Evolutionary conservation across 2,888 invertebrate species (phyloP).

Genomic region (Venusia cambrica): DNA sequence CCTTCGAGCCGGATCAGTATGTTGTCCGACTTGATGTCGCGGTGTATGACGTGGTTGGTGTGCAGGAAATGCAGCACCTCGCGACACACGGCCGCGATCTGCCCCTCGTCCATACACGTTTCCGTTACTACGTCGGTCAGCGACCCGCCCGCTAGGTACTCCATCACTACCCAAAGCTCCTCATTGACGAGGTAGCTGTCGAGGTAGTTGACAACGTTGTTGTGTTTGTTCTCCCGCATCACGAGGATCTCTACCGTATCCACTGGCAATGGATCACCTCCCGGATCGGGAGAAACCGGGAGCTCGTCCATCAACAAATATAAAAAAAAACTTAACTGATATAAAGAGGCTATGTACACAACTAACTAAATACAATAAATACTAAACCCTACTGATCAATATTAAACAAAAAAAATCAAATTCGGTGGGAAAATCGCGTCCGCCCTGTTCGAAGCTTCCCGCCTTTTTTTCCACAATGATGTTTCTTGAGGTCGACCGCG

Average conservation of each 20-base stretch:
- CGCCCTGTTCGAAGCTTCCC: too few species aligned
- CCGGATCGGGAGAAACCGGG: too few species aligned
- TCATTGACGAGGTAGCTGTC: constrained; percentile 98
- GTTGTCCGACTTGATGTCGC: constrained; percentile 99
- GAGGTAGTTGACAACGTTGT: constrained; percentile 99
- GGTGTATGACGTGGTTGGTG: constrained; percentile 97
- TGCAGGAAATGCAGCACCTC: constrained; percentile 99
- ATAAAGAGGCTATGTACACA: too few species aligned
- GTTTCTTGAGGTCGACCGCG: too few species aligned
- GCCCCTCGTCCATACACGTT: constrained; percentile 99
- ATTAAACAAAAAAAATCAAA: too few species aligned
- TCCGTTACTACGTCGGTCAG: constrained; percentile 99
- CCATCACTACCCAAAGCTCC: constrained; percentile 98
- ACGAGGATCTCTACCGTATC: constrained; percentile 99
- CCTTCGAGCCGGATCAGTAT: constrained; percentile 98
- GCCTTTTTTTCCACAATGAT: too few species aligned
- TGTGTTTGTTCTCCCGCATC: constrained; percentile 99
- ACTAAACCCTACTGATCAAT: too few species aligned
- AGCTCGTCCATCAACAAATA: too few species aligned
- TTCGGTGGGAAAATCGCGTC: too few species aligned
- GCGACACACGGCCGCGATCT: constrained; percentile 98
- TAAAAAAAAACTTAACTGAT: too few species aligned
- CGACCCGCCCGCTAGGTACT: constrained; percentile 98
- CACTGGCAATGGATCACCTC: too few species aligned
- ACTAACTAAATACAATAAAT: too few species aligned